Conservation (phyloP, 92 coral and sea anemone genomes). For the Heliopora coerulea region DNA sequence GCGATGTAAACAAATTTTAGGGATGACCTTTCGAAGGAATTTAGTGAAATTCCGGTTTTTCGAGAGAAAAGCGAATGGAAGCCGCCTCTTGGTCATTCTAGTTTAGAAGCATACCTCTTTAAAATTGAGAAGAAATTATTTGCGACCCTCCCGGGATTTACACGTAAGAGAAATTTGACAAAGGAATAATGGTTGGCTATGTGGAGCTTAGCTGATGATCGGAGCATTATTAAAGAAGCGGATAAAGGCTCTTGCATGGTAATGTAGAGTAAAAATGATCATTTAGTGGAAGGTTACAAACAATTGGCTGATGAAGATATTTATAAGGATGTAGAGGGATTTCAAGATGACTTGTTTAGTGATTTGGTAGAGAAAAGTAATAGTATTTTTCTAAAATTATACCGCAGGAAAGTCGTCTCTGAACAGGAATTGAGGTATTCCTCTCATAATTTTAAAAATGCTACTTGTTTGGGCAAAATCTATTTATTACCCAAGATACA, state of each 20-base stretch:
- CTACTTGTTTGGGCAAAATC: neutral
- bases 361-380: neutral
- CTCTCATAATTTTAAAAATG: constrained; percentile 7
- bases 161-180: no score
- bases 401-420: neutral
- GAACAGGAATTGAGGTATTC: constrained; percentile 1
- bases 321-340: neutral
- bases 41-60: no score
- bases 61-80: no score
- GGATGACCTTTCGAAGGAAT: no score
- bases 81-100: no score
- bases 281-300: neutral
- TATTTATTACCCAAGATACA: constrained; percentile 57
- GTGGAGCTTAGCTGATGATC: neutral
- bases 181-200: no score
- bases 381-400: neutral
- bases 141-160: no score
- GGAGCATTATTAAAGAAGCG: constrained; percentile 7
- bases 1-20: no score
- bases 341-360: neutral
- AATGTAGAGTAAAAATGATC: neutral
- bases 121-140: no score
- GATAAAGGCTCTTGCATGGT: neutral
- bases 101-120: no score
- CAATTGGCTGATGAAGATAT: constrained; percentile 3